These are phyloP conservation scores for Amiota communis DNA, from an alignment of 2,888 invertebrate species.

Conservation along the genomic window DNA sequence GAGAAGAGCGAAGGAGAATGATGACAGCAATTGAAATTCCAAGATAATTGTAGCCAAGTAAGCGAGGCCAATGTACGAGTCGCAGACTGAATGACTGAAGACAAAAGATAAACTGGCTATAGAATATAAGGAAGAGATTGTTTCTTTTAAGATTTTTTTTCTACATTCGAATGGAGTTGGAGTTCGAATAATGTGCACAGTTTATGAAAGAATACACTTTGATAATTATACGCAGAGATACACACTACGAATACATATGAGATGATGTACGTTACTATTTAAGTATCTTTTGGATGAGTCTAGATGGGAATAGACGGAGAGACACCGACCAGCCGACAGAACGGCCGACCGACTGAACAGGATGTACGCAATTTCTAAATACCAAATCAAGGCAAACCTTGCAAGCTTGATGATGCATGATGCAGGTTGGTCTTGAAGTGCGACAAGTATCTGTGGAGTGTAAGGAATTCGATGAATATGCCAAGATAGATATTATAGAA, in stretches of 20 bases:
- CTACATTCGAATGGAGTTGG: background rate
- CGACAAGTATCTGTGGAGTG: conserved; percentile 7
- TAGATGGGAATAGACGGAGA: background rate
- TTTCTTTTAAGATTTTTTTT: background rate
- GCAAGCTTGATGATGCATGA: background rate
- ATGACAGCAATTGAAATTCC: conserved; percentile 43
- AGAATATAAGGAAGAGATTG: background rate
- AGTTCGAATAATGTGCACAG: conserved; percentile 24
- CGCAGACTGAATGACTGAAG: background rate
- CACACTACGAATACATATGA: conserved; percentile 23
- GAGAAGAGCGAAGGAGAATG: conserved; percentile 34
- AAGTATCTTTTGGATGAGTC: background rate
- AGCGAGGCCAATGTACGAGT: conserved; percentile 11
- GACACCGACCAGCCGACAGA: background rate
- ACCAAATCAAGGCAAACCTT: background rate
- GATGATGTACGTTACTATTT: background rate
- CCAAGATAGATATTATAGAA: conserved; percentile 1
- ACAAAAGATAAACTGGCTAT: background rate
- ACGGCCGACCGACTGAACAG: background rate
- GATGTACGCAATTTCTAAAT: conserved; percentile 34
- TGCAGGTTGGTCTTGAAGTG: background rate
- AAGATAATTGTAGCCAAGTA: conserved; percentile 33
- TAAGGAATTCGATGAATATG: background rate
- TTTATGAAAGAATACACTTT: conserved; percentile 28
- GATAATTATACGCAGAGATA: conserved; percentile 40